phyloP scores from a whole-genome alignment of 1,140 invertebrate genomes.

The Hesperophylax magnus region DNA sequence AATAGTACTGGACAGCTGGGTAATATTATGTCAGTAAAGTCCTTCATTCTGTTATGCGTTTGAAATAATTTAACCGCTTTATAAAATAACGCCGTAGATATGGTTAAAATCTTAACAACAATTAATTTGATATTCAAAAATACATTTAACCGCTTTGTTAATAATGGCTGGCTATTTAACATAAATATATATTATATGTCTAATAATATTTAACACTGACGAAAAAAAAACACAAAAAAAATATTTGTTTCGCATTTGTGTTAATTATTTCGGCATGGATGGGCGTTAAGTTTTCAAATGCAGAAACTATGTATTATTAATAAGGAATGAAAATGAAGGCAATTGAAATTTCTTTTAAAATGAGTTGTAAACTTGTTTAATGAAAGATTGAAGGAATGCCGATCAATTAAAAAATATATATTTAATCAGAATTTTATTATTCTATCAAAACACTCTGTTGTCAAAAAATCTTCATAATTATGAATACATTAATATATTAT shows the following conservation, averaged over 20 bases:
- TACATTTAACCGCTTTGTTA: conserved; percentile 17
- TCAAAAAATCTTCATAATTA: conserved; percentile 1
- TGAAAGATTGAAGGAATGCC: neutral
- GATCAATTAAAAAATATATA: neutral
- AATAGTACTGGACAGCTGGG: too few species aligned
- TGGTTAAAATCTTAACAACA: conserved; percentile 4
- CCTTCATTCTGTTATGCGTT: too few species aligned
- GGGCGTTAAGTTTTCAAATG: conserved; percentile 6
- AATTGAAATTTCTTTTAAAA: too few species aligned
- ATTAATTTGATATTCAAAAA: conserved; percentile 9
- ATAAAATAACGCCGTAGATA: conserved; percentile 10
- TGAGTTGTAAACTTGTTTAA: neutral
- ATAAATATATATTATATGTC: conserved; percentile 14
- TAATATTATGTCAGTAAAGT: too few species aligned
- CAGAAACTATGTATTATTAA: conserved; percentile 15
- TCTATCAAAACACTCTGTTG: neutral
- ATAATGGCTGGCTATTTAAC: conserved; percentile 12
- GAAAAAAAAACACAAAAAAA: neutral
- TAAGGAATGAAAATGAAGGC: neutral
- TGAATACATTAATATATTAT: neutral
- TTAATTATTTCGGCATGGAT: neutral
- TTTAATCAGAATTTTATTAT: conserved; percentile 16
- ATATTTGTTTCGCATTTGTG: neutral
- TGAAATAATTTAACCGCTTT: neutral
- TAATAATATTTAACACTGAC: conserved; percentile 3